These are phyloP conservation scores for Poicephalus gulielmi DNA, from an alignment of 2,113 vertebrate species.

Conservation along the genomic window DNA sequence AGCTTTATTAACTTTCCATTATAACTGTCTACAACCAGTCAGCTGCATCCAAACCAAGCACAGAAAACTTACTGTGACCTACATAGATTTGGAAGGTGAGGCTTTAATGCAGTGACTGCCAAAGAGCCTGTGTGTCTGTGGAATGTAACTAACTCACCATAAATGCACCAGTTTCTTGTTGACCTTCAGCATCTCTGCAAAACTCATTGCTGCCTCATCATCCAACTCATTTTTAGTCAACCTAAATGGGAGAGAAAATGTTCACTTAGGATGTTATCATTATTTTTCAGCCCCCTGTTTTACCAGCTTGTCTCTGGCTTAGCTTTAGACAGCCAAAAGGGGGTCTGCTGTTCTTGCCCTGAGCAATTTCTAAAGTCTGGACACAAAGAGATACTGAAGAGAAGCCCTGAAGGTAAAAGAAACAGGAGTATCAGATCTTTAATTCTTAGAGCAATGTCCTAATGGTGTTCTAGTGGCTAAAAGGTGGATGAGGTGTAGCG, in stretches of 20 bases:
- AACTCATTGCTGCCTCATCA: constrained; percentile 77
- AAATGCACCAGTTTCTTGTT: constrained; percentile 78
- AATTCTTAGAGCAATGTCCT: not conserved
- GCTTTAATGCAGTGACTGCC: constrained; percentile 25
- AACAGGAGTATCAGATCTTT: not conserved
- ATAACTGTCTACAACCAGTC: constrained; percentile 30
- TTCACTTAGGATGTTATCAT: not conserved
- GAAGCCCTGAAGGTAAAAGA: not conserved
- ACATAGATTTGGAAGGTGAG: constrained; percentile 49
- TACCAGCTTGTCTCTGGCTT: not conserved
- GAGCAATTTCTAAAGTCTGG: not conserved
- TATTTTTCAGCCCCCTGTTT: not conserved
- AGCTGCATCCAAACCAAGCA: constrained; percentile 29
- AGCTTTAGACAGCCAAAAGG: constrained; percentile 16
- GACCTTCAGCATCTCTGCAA: constrained; percentile 80
- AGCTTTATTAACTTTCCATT: constrained; percentile 2
- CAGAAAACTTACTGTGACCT: constrained; percentile 44
- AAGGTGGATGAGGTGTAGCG: not conserved
- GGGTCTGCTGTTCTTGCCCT: not conserved
- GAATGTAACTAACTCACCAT: constrained; percentile 73
- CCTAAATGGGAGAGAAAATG: constrained; percentile 57
- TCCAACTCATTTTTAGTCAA: constrained; percentile 78
- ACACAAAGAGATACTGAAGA: not conserved
- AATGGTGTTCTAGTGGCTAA: not conserved
- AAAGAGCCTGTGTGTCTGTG: constrained; percentile 6